A percentile compares a stretch with the other conserved stretches of the same genome.
phyloP scores from a whole-genome alignment of 2,888 invertebrate genomes.

The Iphiclides podalirius region DNA sequence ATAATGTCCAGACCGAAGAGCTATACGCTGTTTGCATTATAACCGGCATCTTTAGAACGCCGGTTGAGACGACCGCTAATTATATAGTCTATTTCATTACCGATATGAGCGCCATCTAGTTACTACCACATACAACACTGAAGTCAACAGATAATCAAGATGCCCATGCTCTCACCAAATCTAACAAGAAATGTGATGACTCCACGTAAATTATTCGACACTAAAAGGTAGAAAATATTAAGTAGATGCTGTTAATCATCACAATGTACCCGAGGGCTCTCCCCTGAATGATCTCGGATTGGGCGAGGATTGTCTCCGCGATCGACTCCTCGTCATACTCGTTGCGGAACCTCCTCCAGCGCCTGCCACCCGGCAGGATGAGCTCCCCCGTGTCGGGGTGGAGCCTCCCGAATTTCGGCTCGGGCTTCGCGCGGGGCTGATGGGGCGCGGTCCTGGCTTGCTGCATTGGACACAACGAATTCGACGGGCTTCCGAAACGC shows the following conservation, averaged over 20 bases:
- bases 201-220: too few species aligned
- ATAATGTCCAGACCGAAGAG: too few species aligned
- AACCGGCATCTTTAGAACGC: too few species aligned
- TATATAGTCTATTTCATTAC: too few species aligned
- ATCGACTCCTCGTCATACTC: constrained; percentile 95
- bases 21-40: too few species aligned
- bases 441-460: constrained; percentile 60
- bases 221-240: too few species aligned
- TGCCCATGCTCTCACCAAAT: too few species aligned
- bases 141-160: too few species aligned
- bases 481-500: too few species aligned
- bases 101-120: background rate
- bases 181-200: too few species aligned
- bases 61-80: too few species aligned
- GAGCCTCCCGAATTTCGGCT: constrained; percentile 77
- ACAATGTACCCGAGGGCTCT: constrained; percentile 88
- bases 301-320: constrained; percentile 90
- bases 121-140: background rate
- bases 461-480: background rate
- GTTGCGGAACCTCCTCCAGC: constrained; percentile 90
- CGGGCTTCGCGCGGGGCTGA: constrained; percentile 59
- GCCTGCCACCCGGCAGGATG: constrained; percentile 87
- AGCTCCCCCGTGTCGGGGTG: constrained; percentile 85
- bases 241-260: too few species aligned
- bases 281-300: constrained; percentile 92